Evolutionary conservation across 2,888 invertebrate genomes (phyloP).

Genomic region (Portevinia maculata): DNA sequence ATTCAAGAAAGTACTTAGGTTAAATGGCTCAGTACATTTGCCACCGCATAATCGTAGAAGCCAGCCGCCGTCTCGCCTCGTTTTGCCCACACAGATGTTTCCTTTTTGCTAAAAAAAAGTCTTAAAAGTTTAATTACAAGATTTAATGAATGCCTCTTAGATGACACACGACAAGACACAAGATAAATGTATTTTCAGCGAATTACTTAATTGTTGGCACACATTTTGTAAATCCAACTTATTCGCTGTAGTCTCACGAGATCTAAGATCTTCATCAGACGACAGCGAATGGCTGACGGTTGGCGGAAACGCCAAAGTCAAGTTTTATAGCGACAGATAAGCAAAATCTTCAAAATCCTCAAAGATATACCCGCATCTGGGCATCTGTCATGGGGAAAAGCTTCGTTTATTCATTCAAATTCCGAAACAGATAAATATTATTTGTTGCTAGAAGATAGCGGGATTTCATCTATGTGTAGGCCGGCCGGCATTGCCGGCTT

Average conservation of each 20-base stretch:
- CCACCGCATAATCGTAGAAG: too few relatives aligned
- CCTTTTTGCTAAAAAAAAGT: constrained; percentile 11
- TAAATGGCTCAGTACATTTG: neutral
- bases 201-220: constrained; percentile 78
- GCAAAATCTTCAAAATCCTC: too few relatives aligned
- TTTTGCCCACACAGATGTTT: constrained; percentile 8
- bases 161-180: constrained; percentile 51
- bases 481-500: neutral
- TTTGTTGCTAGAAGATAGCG: constrained; percentile 20
- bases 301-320: constrained; percentile 60
- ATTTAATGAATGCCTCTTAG: constrained; percentile 37
- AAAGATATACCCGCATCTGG: constrained; percentile 2
- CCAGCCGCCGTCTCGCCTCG: constrained; percentile 4
- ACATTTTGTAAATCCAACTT: constrained; percentile 52
- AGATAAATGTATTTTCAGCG: constrained; percentile 57
- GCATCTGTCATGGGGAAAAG: constrained; percentile 1
- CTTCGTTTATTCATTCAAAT: constrained; percentile 1
- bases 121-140: constrained; percentile 50
- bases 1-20: neutral
- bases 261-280: constrained; percentile 61
- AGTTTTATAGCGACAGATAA: constrained; percentile 22
- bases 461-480: constrained; percentile 1
- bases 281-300: constrained; percentile 20
- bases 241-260: constrained; percentile 45
- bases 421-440: constrained; percentile 33